These are phyloP conservation scores for Hartigia nigra DNA, from an alignment of 2,888 invertebrate species.

Conservation along the genomic window DNA sequence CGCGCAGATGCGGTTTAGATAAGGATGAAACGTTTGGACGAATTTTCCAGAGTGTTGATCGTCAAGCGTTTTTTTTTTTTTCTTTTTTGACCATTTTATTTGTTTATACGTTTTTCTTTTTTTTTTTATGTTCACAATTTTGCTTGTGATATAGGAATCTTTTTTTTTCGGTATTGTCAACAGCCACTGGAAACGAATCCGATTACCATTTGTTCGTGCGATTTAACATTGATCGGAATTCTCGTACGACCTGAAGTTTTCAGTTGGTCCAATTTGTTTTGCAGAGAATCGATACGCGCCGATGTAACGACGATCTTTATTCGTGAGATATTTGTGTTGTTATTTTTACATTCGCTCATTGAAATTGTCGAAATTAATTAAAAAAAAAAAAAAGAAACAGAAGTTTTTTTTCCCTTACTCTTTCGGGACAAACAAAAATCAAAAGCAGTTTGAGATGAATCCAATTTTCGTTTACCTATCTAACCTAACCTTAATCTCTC, in stretches of 20 bases:
- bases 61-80: too few species aligned
- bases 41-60: too few species aligned
- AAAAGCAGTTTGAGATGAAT: too few species aligned
- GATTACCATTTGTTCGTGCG: not conserved
- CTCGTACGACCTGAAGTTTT: not conserved
- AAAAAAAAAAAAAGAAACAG: too few species aligned
- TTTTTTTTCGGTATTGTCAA: not conserved
- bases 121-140: not conserved
- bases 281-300: not conserved
- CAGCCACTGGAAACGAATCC: not conserved
- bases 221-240: not conserved
- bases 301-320: not conserved
- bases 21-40: too few species aligned
- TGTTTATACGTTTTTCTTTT: too few species aligned
- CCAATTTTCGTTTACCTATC: not conserved
- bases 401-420: too few species aligned
- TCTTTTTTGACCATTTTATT: too few species aligned
- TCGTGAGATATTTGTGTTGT: not conserved
- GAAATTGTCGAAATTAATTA: not conserved
- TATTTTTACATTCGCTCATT: accelerated
- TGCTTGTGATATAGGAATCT: not conserved
- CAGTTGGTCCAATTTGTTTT: not conserved
- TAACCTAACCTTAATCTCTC: not conserved
- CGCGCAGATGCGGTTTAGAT: not conserved
- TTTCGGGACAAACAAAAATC: too few species aligned